A percentile compares a stretch with the other conserved stretches of the same genome.
Conservation (phyloP, 1,140 invertebrate species). For the Xylocopa sonorina region DNA sequence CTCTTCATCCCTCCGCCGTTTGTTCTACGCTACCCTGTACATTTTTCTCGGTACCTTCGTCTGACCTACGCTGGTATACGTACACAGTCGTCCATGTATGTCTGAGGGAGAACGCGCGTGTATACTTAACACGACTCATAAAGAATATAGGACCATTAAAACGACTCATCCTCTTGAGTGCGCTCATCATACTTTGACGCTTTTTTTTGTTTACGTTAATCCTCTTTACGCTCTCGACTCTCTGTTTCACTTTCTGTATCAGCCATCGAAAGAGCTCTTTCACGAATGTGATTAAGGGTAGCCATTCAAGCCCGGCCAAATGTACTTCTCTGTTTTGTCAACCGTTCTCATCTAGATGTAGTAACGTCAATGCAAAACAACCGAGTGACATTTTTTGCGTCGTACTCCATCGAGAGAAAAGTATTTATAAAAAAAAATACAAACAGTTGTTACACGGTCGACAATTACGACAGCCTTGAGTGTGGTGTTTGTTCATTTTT, state of each 20-base stretch:
- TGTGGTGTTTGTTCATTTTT: background rate
- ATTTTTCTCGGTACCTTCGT: conserved; percentile 55
- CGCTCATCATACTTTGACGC: conserved; percentile 59
- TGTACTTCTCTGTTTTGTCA: background rate
- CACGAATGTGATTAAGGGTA: background rate
- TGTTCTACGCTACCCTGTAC: conserved; percentile 41
- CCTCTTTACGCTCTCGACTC: background rate
- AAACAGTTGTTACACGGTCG: background rate
- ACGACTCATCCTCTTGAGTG: conserved; percentile 59
- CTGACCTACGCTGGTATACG: conserved; percentile 38
- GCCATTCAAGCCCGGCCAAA: background rate
- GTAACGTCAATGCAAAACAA: background rate
- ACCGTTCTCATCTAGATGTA: background rate
- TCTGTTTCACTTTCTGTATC: background rate
- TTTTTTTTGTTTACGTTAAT: conserved; percentile 60
- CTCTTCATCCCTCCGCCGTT: conserved; percentile 52
- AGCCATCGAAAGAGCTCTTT: conserved; percentile 9
- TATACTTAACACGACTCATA: conserved; percentile 50
- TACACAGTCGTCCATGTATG: conserved; percentile 27
- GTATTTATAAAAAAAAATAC: conserved; percentile 1
- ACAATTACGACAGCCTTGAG: conserved; percentile 29
- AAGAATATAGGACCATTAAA: conserved; percentile 64
- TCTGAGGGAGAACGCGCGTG: conserved; percentile 11
- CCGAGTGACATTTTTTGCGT: background rate
- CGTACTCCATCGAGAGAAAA: background rate